Conservation (phyloP, 2,797 vertebrate genomes). For the Nyctibius grandis region DNA sequence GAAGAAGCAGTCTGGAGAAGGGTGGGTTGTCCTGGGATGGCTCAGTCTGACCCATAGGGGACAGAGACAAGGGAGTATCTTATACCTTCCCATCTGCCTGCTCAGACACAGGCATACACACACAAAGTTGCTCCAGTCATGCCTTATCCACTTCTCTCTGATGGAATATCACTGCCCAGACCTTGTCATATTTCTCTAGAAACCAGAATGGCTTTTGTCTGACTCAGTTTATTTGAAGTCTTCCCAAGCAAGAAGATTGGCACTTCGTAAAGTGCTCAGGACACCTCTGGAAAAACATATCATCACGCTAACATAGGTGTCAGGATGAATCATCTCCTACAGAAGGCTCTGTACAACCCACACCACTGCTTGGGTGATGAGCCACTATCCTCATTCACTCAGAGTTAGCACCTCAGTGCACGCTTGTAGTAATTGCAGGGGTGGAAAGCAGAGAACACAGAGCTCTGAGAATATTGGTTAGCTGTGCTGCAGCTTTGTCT, state of each 20-base stretch:
- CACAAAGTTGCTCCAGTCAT: background rate
- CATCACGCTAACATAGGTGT: background rate
- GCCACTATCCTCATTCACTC: background rate
- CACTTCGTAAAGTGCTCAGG: background rate
- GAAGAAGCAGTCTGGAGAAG: background rate
- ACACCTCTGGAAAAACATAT: background rate
- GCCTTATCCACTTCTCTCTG: background rate
- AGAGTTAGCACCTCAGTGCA: background rate
- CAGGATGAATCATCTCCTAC: background rate
- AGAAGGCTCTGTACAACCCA: background rate
- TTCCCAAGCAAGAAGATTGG: background rate
- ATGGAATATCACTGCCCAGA: background rate
- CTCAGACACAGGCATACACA: background rate
- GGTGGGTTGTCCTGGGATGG: background rate
- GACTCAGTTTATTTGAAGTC: slow-evolving; percentile 10
- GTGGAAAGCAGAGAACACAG: background rate
- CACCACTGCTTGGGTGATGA: background rate
- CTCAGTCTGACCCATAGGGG: fast-evolving
- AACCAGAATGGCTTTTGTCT: background rate
- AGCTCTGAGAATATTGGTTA: background rate
- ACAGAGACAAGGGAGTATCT: background rate
- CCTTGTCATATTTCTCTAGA: background rate
- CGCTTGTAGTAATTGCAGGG: background rate
- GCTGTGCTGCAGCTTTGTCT: background rate
- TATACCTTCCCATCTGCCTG: background rate